Percentiles rank a stretch among this genome's conserved stretches.
Evolutionary conservation across 2,113 vertebrate genomes (phyloP).

Genomic region (Equus przewalskii): DNA sequence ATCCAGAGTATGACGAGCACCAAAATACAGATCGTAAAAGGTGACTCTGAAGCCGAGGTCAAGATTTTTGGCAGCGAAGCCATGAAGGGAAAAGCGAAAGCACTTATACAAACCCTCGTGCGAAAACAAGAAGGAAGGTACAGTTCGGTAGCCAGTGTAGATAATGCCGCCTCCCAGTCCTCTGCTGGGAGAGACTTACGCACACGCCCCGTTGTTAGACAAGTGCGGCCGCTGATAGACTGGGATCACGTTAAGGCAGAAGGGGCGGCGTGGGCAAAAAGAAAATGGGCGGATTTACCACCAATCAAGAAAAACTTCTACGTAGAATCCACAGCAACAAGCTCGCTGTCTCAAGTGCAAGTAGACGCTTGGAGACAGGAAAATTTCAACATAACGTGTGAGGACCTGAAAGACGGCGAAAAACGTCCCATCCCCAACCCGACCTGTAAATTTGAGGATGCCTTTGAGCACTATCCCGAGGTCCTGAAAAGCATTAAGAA

Average conservation of each 20-base stretch:
- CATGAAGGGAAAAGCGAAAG: constrained; percentile 91
- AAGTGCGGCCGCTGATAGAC: constrained; percentile 82
- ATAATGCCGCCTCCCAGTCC: constrained; percentile 56
- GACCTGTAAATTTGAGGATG: constrained; percentile 92
- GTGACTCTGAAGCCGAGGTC: constrained; percentile 88
- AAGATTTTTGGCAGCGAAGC: constrained; percentile 89
- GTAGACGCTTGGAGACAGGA: constrained; percentile 92
- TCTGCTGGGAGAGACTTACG: not conserved
- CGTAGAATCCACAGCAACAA: constrained; percentile 88
- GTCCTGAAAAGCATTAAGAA: constrained; percentile 92
- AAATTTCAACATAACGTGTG: constrained; percentile 93
- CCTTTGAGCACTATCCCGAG: constrained; percentile 91
- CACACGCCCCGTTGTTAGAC: not conserved
- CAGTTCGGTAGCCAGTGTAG: constrained; percentile 18
- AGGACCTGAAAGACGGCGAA: constrained; percentile 91
- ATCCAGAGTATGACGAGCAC: constrained; percentile 90
- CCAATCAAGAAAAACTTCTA: constrained; percentile 94
- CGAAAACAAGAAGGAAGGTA: constrained; percentile 46
- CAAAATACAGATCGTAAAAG: constrained; percentile 91
- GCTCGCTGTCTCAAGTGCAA: constrained; percentile 88
- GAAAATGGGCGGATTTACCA: constrained; percentile 93
- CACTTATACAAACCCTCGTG: constrained; percentile 89
- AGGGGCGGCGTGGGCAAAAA: constrained; percentile 87
- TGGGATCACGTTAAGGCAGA: constrained; percentile 90
- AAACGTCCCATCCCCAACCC: constrained; percentile 92